phyloP scores from a whole-genome alignment of 1,140 invertebrate genomes.

The Macrobrachium rosenbergii region DNA sequence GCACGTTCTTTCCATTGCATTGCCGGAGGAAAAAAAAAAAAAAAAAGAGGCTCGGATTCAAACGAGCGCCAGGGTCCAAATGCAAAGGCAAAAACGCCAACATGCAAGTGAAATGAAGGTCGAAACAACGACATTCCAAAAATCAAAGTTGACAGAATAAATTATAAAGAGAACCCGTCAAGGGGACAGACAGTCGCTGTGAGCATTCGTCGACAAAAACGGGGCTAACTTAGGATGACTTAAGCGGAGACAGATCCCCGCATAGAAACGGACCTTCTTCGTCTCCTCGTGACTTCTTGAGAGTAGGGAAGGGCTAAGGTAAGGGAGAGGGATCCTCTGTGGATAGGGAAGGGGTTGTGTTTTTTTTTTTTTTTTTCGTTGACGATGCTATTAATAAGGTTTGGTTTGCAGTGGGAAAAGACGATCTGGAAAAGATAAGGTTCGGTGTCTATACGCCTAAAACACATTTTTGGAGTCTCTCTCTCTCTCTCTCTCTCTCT shows the following conservation, averaged over 20 bases:
- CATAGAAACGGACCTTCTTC: too few relatives aligned
- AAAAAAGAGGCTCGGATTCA: slow-evolving; percentile 39
- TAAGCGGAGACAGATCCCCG: not conserved
- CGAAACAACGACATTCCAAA: slow-evolving; percentile 61
- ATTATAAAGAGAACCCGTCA: slow-evolving; percentile 39
- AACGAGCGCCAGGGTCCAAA: slow-evolving; percentile 53
- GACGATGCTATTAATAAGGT: too few relatives aligned
- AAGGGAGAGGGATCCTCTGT: too few relatives aligned
- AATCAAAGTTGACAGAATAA: slow-evolving; percentile 62
- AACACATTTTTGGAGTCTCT: too few relatives aligned
- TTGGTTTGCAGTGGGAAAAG: too few relatives aligned
- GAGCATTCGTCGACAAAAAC: slow-evolving; percentile 31
- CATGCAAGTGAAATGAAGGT: slow-evolving; percentile 64
- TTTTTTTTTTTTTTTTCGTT: too few relatives aligned
- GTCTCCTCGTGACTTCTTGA: too few relatives aligned
- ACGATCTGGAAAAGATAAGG: too few relatives aligned
- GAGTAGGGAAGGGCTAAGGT: too few relatives aligned
- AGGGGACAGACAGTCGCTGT: not conserved
- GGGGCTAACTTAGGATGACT: slow-evolving; percentile 42
- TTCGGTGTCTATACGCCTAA: too few relatives aligned
- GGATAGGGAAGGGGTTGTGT: too few relatives aligned
- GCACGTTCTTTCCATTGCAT: slow-evolving; percentile 33
- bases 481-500: too few relatives aligned
- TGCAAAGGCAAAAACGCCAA: slow-evolving; percentile 56
- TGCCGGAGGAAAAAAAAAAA: slow-evolving; percentile 3